These are phyloP conservation scores for Lucilia sericata DNA, from an alignment of 1,140 invertebrate genomes.

Conservation along the genomic window DNA sequence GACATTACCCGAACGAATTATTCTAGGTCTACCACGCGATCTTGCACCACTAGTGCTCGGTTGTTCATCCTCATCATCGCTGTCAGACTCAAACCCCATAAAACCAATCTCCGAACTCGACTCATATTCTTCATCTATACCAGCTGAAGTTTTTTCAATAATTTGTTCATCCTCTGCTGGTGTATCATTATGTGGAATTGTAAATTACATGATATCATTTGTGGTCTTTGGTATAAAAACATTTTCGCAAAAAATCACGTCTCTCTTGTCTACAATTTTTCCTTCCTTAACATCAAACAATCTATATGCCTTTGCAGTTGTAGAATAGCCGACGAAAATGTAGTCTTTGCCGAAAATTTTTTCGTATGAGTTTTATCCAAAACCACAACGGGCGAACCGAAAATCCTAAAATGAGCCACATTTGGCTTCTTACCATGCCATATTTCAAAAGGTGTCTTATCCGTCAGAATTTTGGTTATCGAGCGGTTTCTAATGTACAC, in stretches of 20 bases:
- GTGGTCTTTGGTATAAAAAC: constrained; percentile 44
- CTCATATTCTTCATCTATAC: background rate
- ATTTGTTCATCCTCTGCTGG: background rate
- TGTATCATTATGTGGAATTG: background rate
- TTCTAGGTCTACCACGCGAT: constrained; percentile 2
- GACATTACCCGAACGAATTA: constrained; percentile 3
- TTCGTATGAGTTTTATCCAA: constrained; percentile 63
- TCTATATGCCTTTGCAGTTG: constrained; percentile 64
- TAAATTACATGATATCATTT: background rate
- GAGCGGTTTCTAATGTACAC: constrained; percentile 38
- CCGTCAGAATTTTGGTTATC: constrained; percentile 48
- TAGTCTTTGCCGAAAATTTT: constrained; percentile 58
- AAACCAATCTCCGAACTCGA: background rate
- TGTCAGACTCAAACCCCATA: background rate
- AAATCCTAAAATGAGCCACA: constrained; percentile 62
- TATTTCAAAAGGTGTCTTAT: too few species aligned
- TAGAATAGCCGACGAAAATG: constrained; percentile 69
- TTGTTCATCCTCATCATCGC: background rate
- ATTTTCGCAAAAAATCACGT: constrained; percentile 67
- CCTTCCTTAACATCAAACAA: constrained; percentile 54
- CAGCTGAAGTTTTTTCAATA: background rate
- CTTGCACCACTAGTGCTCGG: too few species aligned
- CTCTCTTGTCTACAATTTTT: constrained; percentile 59
- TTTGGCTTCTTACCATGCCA: constrained; percentile 56
- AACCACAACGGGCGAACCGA: constrained; percentile 59